A percentile compares a stretch with the other conserved stretches of the same genome.
phyloP scores from a whole-genome alignment of 2,888 invertebrate species.

The Fragum whitleyi region DNA sequence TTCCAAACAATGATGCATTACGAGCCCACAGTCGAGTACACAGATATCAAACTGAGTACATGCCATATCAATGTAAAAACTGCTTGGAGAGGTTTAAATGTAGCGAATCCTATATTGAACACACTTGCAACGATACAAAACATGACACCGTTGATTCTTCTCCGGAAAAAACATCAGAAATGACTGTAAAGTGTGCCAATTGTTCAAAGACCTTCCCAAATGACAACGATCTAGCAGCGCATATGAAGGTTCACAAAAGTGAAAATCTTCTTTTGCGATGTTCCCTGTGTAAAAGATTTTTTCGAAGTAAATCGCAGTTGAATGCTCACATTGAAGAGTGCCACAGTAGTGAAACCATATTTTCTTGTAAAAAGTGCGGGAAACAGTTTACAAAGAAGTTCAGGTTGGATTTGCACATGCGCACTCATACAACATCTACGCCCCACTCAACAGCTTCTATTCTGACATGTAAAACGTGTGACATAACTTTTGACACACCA shows the following conservation, averaged over 20 bases:
- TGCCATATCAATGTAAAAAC: neutral
- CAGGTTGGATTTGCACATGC: slow-evolving; percentile 32
- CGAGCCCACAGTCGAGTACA: slow-evolving; percentile 9
- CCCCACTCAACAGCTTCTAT: neutral
- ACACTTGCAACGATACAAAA: neutral
- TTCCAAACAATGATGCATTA: neutral
- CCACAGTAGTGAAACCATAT: neutral
- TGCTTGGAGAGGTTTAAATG: neutral
- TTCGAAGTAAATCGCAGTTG: neutral
- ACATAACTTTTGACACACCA: neutral
- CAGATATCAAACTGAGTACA: neutral
- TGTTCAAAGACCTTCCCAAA: slow-evolving; percentile 7
- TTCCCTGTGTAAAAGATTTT: neutral
- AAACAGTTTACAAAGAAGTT: slow-evolving; percentile 41
- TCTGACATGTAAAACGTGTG: neutral
- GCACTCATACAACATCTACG: neutral
- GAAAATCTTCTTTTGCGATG: slow-evolving; percentile 5
- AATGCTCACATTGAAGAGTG: neutral
- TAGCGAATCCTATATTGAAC: neutral
- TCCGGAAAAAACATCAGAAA: neutral
- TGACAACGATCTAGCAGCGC: slow-evolving; percentile 8
- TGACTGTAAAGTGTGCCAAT: slow-evolving; percentile 11
- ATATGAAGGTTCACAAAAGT: slow-evolving; percentile 8
- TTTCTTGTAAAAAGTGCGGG: slow-evolving; percentile 31
- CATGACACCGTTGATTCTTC: neutral